These are phyloP conservation scores for Exephanes ischioxanthus DNA, from an alignment of 2,888 invertebrate species.

Conservation along the genomic window DNA sequence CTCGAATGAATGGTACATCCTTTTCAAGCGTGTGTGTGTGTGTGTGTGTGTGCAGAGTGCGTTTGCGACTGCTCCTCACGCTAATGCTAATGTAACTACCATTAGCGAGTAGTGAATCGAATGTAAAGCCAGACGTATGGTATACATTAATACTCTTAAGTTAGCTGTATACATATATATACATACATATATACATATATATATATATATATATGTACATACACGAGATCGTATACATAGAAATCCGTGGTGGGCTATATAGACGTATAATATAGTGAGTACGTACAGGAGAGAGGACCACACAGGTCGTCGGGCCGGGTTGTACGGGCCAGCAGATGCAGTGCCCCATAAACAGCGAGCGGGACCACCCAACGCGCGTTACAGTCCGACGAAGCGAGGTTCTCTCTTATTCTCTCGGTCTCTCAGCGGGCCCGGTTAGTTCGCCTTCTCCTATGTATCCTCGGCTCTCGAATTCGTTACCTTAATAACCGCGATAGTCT, in stretches of 20 bases:
- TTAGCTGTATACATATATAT: constrained; percentile 35
- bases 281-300: constrained; percentile 78
- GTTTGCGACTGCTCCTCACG: constrained; percentile 27
- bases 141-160: constrained; percentile 41
- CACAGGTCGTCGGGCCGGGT: constrained; percentile 80
- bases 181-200: constrained; percentile 28
- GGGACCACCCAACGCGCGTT: constrained; percentile 82
- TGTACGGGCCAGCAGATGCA: constrained; percentile 81
- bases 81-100: constrained; percentile 79
- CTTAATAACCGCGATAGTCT: constrained; percentile 82
- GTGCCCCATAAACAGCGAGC: constrained; percentile 84
- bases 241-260: constrained; percentile 10
- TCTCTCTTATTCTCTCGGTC: not conserved
- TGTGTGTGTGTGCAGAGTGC: constrained; percentile 10
- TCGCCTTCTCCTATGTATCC: constrained; percentile 73
- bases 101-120: constrained; percentile 83
- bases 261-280: constrained; percentile 46
- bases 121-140: constrained; percentile 81
- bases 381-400: constrained; percentile 61
- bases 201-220: not conserved
- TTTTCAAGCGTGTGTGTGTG: constrained; percentile 10
- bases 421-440: not conserved
- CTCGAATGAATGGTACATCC: constrained; percentile 14
- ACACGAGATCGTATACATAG: constrained; percentile 1
- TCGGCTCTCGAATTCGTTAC: constrained; percentile 78